These are phyloP conservation scores for Hypena proboscidalis DNA, from an alignment of 2,888 invertebrate genomes.

Conservation along the genomic window DNA sequence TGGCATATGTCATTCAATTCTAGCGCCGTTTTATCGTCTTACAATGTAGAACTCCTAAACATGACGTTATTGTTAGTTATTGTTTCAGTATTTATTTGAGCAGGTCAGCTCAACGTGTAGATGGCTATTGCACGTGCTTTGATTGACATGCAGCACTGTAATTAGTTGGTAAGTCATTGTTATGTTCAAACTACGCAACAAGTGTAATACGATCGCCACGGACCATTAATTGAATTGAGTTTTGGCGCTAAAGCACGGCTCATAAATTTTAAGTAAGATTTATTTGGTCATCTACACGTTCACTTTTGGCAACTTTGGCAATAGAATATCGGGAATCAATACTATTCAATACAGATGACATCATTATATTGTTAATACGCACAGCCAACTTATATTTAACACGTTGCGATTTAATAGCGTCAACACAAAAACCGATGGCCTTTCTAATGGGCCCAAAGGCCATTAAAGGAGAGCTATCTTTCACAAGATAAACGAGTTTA, in stretches of 20 bases:
- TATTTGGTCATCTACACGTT: slow-evolving; percentile 53
- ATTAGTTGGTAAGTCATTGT: slow-evolving; percentile 48
- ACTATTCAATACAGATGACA: slow-evolving; percentile 31
- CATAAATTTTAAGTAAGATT: slow-evolving; percentile 48
- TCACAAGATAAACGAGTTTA: slow-evolving; percentile 66
- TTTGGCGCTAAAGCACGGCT: slow-evolving; percentile 50
- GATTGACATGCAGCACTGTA: slow-evolving; percentile 42
- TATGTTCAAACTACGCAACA: slow-evolving; percentile 47
- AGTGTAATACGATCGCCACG: slow-evolving; percentile 55
- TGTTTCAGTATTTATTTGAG: too few relatives aligned
- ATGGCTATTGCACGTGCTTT: slow-evolving; percentile 39
- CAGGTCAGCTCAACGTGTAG: slow-evolving; percentile 27
- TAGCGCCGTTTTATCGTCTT: slow-evolving; percentile 61
- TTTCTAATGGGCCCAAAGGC: slow-evolving; percentile 51
- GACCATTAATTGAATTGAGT: slow-evolving; percentile 57
- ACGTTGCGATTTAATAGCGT: slow-evolving; percentile 22
- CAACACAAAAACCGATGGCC: slow-evolving; percentile 23
- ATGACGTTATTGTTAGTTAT: slow-evolving; percentile 18
- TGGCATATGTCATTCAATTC: slow-evolving; percentile 70
- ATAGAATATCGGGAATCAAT: slow-evolving; percentile 24
- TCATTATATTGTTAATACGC: slow-evolving; percentile 20
- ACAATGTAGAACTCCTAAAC: slow-evolving; percentile 25
- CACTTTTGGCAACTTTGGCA: slow-evolving; percentile 51
- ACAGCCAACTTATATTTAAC: slow-evolving; percentile 6
- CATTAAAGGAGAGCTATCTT: slow-evolving; percentile 64